Conservation (phyloP, 1,140 invertebrate genomes). For the Helicorthomorpha holstii region DNA sequence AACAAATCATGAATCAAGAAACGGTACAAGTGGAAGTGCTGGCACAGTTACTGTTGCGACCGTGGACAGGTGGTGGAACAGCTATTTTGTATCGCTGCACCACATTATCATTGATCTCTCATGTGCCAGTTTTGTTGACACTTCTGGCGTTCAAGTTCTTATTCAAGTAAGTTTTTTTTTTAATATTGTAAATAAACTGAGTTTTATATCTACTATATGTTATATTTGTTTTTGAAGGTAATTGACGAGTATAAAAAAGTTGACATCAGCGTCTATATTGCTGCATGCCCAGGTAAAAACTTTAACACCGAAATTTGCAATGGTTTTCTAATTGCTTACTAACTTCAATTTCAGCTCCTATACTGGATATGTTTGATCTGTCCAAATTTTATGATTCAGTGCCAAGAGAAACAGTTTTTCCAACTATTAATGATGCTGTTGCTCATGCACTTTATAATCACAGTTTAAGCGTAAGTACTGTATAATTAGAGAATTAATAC, state of each 20-base stretch:
- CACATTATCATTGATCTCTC: neutral
- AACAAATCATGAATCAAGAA: neutral
- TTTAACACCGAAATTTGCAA: neutral
- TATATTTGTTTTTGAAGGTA: neutral
- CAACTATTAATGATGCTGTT: neutral
- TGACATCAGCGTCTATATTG: neutral
- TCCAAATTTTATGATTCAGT: neutral
- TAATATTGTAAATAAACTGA: too few relatives aligned
- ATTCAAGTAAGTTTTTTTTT: neutral
- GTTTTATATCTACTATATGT: neutral
- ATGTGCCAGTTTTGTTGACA: slow-evolving; percentile 1
- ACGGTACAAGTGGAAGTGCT: neutral
- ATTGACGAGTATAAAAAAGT: slow-evolving; percentile 1
- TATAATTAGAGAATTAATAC: too few relatives aligned
- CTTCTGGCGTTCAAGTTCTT: neutral
- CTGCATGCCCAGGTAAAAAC: neutral
- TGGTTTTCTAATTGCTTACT: too few relatives aligned
- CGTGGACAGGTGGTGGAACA: neutral
- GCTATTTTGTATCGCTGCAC: neutral
- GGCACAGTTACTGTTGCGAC: neutral
- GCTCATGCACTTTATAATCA: neutral
- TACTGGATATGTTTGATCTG: neutral
- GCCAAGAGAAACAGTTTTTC: neutral
- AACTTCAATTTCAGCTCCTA: neutral
- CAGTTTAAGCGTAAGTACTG: too few relatives aligned